A percentile compares a stretch with the other conserved stretches of the same genome.
phyloP scores from a whole-genome alignment of 2,888 invertebrate genomes.

The Rhagophthalmus giganteus region DNA sequence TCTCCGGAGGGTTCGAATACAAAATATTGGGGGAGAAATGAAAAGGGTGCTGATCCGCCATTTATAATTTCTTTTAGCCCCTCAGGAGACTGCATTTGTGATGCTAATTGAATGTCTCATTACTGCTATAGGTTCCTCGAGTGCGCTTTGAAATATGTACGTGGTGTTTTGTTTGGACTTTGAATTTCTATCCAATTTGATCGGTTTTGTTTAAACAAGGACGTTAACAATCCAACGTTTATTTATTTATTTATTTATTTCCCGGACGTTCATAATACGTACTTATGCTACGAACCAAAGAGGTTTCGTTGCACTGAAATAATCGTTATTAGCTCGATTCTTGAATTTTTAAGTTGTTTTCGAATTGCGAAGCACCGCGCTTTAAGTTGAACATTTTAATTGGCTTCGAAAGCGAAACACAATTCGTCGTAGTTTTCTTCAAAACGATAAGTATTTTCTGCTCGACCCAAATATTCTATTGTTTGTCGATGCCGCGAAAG shows the following conservation, averaged over 20 bases:
- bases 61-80: constrained; percentile 30
- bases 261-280: not conserved
- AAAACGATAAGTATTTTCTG: too few relatives aligned
- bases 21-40: constrained; percentile 25
- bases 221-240: not conserved
- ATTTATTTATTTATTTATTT: not conserved
- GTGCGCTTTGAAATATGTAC: constrained; percentile 16
- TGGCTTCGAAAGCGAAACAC: too few relatives aligned
- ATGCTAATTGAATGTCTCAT: constrained; percentile 32
- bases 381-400: too few relatives aligned
- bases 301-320: too few relatives aligned
- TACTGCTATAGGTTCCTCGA: constrained; percentile 22
- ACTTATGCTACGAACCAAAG: not conserved
- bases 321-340: too few relatives aligned
- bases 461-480: too few relatives aligned
- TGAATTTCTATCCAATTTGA: constrained; percentile 19
- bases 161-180: constrained; percentile 23
- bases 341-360: too few relatives aligned
- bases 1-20: constrained; percentile 29
- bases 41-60: constrained; percentile 30
- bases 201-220: constrained; percentile 13
- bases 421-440: too few relatives aligned
- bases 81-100: constrained; percentile 30
- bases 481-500: too few relatives aligned
- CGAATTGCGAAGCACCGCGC: too few relatives aligned